Evolutionary conservation across 1,140 invertebrate species (phyloP), one percentile per base, ranked within the genome.

Genomic region (Araneus ventricosus): DNA sequence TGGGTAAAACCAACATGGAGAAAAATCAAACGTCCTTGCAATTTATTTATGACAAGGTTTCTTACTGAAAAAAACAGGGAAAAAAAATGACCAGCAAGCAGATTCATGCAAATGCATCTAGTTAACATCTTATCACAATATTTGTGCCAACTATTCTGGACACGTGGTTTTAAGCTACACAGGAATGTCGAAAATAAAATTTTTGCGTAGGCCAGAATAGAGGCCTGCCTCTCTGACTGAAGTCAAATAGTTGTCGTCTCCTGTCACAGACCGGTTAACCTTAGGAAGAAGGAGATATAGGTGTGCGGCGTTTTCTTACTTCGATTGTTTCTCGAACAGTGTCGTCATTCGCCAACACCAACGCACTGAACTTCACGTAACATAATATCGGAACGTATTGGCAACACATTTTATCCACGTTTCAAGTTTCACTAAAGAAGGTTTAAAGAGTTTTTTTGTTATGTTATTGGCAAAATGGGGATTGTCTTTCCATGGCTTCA

Each of bases 191-290:
- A 84, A 84, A 84, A 84, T 52, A 27, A 61, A 86, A 61, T 86
- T 86, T 86, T 86, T 86, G 84, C 84, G 84, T 86, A 86, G 84
- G 84, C 70, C n/a, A 75, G 27, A 22, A 6, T 75, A 75, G 27
- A 75, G 70, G 70, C 70, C 70, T 75, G 34, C 70, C 70, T 75
- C 34, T 34, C 27, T 61, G 45, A 6, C 39, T 22, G 45, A 27
- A 61, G 80, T 34, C 30, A 57, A 57, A 86, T 37, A 59, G 52
- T 57, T 86, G 52, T 85, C 52, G 39, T 57, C 45, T 57, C 45
- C 52, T 61, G 84, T 61, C 45, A 86, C 84, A 61, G 30, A 86
- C 45, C 52, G 45, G 84, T 86, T 61, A 57, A 59, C 84, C 57
- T 86, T 37, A 61, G 84, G 34, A 37, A 27, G 27, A 61, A 86